Evolutionary conservation across 2,113 vertebrate species (phyloP).

Genomic region (Oncorhynchus nerka): DNA sequence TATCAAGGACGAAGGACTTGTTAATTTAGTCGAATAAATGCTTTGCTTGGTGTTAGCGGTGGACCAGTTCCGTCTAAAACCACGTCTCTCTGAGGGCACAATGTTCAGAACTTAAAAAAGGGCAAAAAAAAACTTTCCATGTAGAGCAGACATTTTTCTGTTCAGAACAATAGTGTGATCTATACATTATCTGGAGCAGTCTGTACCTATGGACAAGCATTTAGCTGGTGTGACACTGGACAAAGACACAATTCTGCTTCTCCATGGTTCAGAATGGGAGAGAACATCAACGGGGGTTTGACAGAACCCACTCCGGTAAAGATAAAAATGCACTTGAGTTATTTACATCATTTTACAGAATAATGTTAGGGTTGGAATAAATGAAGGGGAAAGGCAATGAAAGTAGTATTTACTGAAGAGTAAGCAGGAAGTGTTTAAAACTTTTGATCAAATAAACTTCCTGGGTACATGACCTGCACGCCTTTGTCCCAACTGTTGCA

Average conservation of each 20-base stretch:
- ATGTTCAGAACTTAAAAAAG: too few species aligned
- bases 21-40: too few species aligned
- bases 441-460: slow-evolving; percentile 47
- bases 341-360: slow-evolving; percentile 29
- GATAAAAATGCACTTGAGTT: slow-evolving; percentile 55
- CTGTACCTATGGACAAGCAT: neutral
- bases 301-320: neutral
- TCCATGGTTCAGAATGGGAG: neutral
- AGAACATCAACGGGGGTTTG: neutral
- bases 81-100: too few species aligned
- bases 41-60: too few species aligned
- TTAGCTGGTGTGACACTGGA: neutral
- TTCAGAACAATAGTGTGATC: neutral
- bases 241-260: neutral
- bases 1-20: too few species aligned
- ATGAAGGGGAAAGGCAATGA: slow-evolving; percentile 45
- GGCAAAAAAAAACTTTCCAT: too few species aligned
- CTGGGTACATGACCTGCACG: slow-evolving; percentile 13
- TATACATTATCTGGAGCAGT: neutral
- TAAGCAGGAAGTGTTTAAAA: slow-evolving; percentile 9
- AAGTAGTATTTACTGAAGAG: neutral
- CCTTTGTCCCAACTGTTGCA: slow-evolving; percentile 42
- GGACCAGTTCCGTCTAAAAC: too few species aligned
- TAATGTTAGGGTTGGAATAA: slow-evolving; percentile 38
- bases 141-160: too few species aligned